phyloP scores from a whole-genome alignment of 2,888 invertebrate species.

The Ochropleura leucogaster region DNA sequence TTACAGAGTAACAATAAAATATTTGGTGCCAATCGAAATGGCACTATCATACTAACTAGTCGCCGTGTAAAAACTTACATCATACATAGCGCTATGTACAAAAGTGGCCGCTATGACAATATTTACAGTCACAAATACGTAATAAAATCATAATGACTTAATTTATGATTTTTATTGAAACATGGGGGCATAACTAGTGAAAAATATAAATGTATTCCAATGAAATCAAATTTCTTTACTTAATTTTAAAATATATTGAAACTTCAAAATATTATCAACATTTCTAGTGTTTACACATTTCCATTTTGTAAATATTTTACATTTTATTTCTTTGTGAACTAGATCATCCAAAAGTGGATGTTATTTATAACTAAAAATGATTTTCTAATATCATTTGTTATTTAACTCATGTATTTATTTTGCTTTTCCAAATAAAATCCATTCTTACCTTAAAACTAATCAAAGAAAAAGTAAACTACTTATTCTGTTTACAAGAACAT shows the following conservation, averaged over 20 bases:
- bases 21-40: slow-evolving; percentile 82
- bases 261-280: slow-evolving; percentile 37
- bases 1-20: slow-evolving; percentile 85
- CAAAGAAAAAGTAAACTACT: slow-evolving; percentile 25
- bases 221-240: slow-evolving; percentile 44
- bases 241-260: slow-evolving; percentile 38
- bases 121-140: slow-evolving; percentile 72
- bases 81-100: slow-evolving; percentile 76
- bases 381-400: slow-evolving; percentile 36
- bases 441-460: slow-evolving; percentile 50
- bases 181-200: slow-evolving; percentile 21
- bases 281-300: slow-evolving; percentile 36
- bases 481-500: slow-evolving; percentile 9
- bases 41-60: slow-evolving; percentile 79
- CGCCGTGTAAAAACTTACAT: slow-evolving; percentile 84
- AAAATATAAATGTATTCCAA: slow-evolving; percentile 39
- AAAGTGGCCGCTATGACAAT: slow-evolving; percentile 77
- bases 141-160: slow-evolving; percentile 59
- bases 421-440: slow-evolving; percentile 47
- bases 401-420: slow-evolving; percentile 27
- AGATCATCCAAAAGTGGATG: slow-evolving; percentile 29
- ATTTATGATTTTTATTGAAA: slow-evolving; percentile 50
- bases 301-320: slow-evolving; percentile 43
- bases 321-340: slow-evolving; percentile 22
- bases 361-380: slow-evolving; percentile 36